Base-by-base conservation (phyloP, 1,140 invertebrate species). In the Scaptomyza graminum region DNA sequence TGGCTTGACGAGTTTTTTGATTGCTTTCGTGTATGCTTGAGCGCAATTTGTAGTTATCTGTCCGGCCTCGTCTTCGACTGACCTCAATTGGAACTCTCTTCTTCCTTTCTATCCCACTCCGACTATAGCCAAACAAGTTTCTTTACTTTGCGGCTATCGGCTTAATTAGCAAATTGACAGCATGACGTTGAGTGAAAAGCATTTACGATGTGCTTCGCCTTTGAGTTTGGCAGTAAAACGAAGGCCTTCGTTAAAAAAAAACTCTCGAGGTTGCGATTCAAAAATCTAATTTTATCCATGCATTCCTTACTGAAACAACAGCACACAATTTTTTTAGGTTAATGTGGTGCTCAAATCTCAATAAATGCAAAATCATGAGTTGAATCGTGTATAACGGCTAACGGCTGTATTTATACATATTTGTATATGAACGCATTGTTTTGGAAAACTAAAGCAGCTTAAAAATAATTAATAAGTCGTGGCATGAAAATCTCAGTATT, bases 81-180 rank as follows among this genome's bases (percentile, higher is more conserved):
- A 77, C 75, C 75, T 65, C 65, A 77, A 65, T 77, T 77, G 55
- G 31, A 60, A 60, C 4, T 4, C 22, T 39, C 43, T 22, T 7
- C 13, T 18, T 28, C 8, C 12, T 8, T 13, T 5, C n/a, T 41
- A 13, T 8, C 3, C 8, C n/a, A n/a, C n/a, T n/a, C n/a, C n/a
- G n/a, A n/a, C 8, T 34, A 34, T 9, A 34, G 8, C 8, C 15
- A 34, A 70, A 70, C 66, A 74, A 65, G 60, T 70, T 74, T 70
- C 51, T 55, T 61, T 64, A 71, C 66, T 65, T 70, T 61, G 66
- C 43, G 71, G 59, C 59, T 74, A 69, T 76, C 44, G 64, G 59
- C 65, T 61, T 77, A 77, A 77, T 74, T 70, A 74, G 61, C 66
- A 74, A 74, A 74, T 74, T 77, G 72, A 77, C 71, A 77, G 60